These are phyloP conservation scores for Andrena dorsata DNA, from an alignment of 2,888 invertebrate genomes.

Conservation along the genomic window DNA sequence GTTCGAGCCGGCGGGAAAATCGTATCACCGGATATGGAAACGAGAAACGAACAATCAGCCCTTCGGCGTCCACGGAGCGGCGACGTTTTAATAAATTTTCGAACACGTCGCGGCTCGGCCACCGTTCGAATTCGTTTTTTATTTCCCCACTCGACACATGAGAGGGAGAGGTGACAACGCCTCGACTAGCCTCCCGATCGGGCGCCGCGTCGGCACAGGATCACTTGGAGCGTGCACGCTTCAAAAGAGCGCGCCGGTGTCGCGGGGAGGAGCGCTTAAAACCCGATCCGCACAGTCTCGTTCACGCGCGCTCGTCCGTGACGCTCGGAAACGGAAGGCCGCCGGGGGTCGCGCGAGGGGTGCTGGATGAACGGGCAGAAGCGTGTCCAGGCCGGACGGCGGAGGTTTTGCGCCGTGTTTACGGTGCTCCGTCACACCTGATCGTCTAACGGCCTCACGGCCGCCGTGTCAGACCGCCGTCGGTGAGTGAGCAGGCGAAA, in stretches of 20 bases:
- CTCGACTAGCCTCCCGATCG: neutral
- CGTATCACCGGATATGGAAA: constrained; percentile 1
- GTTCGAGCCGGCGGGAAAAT: neutral
- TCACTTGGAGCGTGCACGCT: constrained; percentile 39
- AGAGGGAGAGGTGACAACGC: neutral
- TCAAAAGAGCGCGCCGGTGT: constrained; percentile 46
- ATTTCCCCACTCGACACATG: constrained; percentile 6
- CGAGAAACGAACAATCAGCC: constrained; percentile 36
- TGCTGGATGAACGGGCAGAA: constrained; percentile 32
- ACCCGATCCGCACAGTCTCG: constrained; percentile 44
- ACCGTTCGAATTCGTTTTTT: constrained; percentile 42
- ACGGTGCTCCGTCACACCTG: constrained; percentile 65
- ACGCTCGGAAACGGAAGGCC: constrained; percentile 44
- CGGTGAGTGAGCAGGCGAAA: constrained; percentile 4
- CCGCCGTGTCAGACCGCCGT: constrained; percentile 51
- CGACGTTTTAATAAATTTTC: constrained; percentile 48
- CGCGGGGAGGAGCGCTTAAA: constrained; percentile 57
- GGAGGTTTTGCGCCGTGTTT: constrained; percentile 62
- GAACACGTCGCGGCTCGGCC: neutral
- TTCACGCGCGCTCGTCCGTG: constrained; percentile 58
- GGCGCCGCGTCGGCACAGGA: constrained; percentile 13
- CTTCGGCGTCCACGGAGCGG: constrained; percentile 20
- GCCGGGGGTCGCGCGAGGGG: neutral
- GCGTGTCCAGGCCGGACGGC: constrained; percentile 36
- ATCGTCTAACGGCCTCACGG: constrained; percentile 59